Percentiles rank a stretch among this genome's conserved stretches.
Conservation (phyloP, 2,888 invertebrate species). For the Philonicus albiceps region DNA sequence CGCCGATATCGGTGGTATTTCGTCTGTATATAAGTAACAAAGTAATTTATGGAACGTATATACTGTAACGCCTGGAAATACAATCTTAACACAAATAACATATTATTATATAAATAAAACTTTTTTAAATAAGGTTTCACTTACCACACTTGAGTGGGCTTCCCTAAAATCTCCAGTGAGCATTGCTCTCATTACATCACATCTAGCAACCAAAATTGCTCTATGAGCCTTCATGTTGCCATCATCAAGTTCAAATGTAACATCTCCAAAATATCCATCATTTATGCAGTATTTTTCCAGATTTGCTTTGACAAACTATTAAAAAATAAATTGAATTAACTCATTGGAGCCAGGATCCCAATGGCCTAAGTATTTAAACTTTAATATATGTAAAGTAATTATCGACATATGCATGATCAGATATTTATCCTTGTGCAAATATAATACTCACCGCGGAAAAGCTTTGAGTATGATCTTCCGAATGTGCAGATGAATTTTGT, state of each 20-base stretch:
- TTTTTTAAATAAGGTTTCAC: constrained; percentile 55
- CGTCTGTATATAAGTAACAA: constrained; percentile 92
- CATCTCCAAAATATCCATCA: constrained; percentile 84
- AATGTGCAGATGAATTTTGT: constrained; percentile 77
- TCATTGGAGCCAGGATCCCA: too few relatives aligned
- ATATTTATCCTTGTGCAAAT: not conserved
- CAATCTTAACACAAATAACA: constrained; percentile 70
- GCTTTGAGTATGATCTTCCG: constrained; percentile 75
- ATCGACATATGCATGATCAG: not conserved
- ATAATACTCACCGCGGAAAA: constrained; percentile 71
- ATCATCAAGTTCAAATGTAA: constrained; percentile 92
- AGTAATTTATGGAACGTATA: constrained; percentile 91
- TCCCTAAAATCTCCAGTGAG: constrained; percentile 94
- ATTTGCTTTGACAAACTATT: constrained; percentile 73
- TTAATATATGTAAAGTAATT: not conserved
- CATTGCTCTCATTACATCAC: constrained; percentile 98
- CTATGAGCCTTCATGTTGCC: constrained; percentile 90
- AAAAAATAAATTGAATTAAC: not conserved
- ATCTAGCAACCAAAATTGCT: constrained; percentile 87
- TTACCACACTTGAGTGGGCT: constrained; percentile 91
- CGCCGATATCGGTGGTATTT: constrained; percentile 80
- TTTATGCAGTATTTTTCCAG: constrained; percentile 82
- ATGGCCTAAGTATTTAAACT: not conserved
- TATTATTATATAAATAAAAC: not conserved
- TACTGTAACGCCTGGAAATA: constrained; percentile 92